Percentiles rank a stretch among this genome's conserved stretches.
These are phyloP conservation scores for Chrysolina haemoptera DNA, from an alignment of 2,888 invertebrate species.

Conservation along the genomic window DNA sequence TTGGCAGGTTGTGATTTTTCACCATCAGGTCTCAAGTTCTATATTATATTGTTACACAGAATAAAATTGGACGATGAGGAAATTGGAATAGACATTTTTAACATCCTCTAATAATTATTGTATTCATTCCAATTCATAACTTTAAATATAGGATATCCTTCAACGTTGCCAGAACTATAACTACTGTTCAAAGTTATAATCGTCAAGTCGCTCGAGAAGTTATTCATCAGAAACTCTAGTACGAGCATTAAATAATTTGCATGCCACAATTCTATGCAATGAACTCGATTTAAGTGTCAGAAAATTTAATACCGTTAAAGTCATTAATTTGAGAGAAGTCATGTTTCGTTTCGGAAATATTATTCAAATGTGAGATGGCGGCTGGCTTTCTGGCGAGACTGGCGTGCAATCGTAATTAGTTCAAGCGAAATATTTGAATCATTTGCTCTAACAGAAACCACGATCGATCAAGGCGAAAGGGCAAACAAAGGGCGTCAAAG, in stretches of 20 bases:
- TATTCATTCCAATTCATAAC: too few species aligned
- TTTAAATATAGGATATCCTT: background rate
- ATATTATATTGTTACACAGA: too few species aligned
- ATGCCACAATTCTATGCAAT: conserved; percentile 24
- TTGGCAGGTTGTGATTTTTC: too few species aligned
- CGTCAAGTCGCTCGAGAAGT: conserved; percentile 4
- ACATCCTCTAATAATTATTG: too few species aligned
- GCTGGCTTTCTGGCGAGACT: background rate
- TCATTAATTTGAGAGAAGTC: conserved; percentile 32
- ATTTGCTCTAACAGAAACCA: conserved; percentile 6
- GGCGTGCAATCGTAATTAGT: conserved; percentile 12
- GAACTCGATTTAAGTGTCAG: conserved; percentile 29
- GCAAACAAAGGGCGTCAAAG: background rate
- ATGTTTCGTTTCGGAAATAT: conserved; percentile 29
- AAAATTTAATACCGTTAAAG: conserved; percentile 32
- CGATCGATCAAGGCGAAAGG: background rate
- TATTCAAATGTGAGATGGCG: conserved; percentile 9
- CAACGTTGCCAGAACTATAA: background rate
- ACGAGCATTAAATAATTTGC: conserved; percentile 27
- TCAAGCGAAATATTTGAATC: conserved; percentile 1
- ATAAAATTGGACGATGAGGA: too few species aligned
- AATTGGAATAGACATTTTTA: too few species aligned
- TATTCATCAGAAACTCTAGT: conserved; percentile 19
- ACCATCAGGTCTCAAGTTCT: too few species aligned
- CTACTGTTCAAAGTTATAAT: conserved; percentile 1